phyloP scores from a whole-genome alignment of 2,888 invertebrate genomes.

The Stenotaenia linearis region DNA sequence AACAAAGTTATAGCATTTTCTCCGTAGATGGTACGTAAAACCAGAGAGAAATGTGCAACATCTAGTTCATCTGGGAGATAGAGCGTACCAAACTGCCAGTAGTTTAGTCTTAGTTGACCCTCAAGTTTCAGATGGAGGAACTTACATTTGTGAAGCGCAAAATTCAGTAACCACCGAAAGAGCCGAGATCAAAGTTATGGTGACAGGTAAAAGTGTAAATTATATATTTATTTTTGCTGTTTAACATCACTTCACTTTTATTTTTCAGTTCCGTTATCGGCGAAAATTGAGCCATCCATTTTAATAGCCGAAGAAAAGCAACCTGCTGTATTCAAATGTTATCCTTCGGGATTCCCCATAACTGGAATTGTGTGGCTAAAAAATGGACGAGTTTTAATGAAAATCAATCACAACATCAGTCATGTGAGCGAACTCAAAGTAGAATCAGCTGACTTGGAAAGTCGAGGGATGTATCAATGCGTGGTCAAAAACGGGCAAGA shows the following conservation, averaged over 20 bases:
- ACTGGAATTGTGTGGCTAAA: constrained; percentile 72
- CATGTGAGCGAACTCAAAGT: constrained; percentile 14
- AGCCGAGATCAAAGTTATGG: constrained; percentile 43
- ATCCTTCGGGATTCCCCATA: constrained; percentile 76
- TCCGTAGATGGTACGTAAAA: constrained; percentile 33
- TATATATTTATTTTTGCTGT: neutral
- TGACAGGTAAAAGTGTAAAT: constrained; percentile 43
- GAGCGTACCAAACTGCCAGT: constrained; percentile 31
- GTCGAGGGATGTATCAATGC: constrained; percentile 32
- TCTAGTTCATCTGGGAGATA: constrained; percentile 32
- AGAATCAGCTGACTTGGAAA: constrained; percentile 30
- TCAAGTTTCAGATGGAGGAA: constrained; percentile 43
- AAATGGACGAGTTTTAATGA: constrained; percentile 53
- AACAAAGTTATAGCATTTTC: neutral
- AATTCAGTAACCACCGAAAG: constrained; percentile 44
- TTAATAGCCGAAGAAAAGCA: constrained; percentile 91
- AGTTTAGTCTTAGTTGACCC: constrained; percentile 32
- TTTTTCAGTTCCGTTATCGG: constrained; percentile 69
- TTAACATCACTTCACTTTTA: neutral
- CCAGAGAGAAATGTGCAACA: constrained; percentile 15
- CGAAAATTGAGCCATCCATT: constrained; percentile 81
- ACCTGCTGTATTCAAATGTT: constrained; percentile 84
- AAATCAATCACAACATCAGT: constrained; percentile 19
- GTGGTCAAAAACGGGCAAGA: constrained; percentile 71
- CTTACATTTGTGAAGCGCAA: constrained; percentile 45